Evolutionary conservation across 2,888 invertebrate genomes (phyloP), one percentile per base, ranked within the genome.

Genomic region (Tipula unca): DNA sequence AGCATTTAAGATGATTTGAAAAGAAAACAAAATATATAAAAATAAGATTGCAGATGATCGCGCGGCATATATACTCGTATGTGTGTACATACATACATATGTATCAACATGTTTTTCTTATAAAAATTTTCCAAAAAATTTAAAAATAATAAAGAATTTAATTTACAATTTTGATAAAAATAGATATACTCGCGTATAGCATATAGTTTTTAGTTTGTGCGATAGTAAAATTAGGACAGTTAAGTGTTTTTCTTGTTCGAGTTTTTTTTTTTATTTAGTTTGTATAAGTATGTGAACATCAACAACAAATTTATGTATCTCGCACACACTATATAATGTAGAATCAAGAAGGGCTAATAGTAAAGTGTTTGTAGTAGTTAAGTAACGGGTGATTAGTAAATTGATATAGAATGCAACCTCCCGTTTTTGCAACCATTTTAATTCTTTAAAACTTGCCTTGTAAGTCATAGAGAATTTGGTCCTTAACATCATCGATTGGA

Each of bases 141-240:
- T 69, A 69, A 69, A 69, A 69, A 69, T 69, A 69, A 69, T 69
- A 69, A 69, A 69, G 25, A 69, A 69, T 25, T 69, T 69, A 69
- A 69, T 69, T 69, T 69, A 69, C 69, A 69, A 69, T 69, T 69
- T 69, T 69, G 69, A 69, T 69, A 69, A 69, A 69, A 69, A 69
- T 69, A 69, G 69, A 69, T 69, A 69, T 69, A 69, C 25, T 20
- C 69, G 25, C 39, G 13, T 35, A 35, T 39, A 48, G 48, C 69
- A 69, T 69, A 69, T 6, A 32, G 69, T 69, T 69, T 20, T 69
- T 69, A 69, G 25, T 69, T 69, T 69, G n/a, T n/a, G 20, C 10
- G 69, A 69, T 69, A 69, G 69, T 69, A 25, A 69, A 48, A 69
- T 69, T 69, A 69, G 69, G 69, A 25, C 69, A 69, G 69, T 69